These are phyloP conservation scores for Hippocampus comes DNA, from an alignment of 2,113 vertebrate genomes.

Conservation along the genomic window DNA sequence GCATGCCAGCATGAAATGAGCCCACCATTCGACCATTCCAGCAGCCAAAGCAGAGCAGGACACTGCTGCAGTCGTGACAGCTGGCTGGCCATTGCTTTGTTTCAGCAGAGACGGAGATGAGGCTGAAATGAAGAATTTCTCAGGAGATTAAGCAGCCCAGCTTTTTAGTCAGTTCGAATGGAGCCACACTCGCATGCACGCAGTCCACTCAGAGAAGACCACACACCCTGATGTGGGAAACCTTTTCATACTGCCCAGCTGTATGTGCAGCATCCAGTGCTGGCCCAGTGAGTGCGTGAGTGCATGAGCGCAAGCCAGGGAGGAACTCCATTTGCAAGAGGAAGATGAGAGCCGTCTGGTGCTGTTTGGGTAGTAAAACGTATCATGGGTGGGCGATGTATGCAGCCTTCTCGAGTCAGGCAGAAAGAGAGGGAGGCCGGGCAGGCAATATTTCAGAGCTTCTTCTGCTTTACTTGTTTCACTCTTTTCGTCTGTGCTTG, in stretches of 20 bases:
- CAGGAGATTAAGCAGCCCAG: slow-evolving; percentile 21
- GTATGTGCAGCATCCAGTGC: slow-evolving; percentile 45
- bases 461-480: slow-evolving; percentile 12
- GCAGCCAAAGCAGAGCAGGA: slow-evolving; percentile 81
- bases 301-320: slow-evolving; percentile 30
- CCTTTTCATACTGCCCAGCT: slow-evolving; percentile 38
- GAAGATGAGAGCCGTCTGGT: slow-evolving; percentile 26
- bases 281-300: slow-evolving; percentile 11
- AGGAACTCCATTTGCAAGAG: slow-evolving; percentile 24
- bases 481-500: slow-evolving; percentile 7
- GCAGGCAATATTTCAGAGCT: slow-evolving; percentile 27
- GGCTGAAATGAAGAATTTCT: slow-evolving; percentile 34
- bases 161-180: slow-evolving; percentile 18
- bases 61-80: slow-evolving; percentile 69
- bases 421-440: slow-evolving; percentile 23
- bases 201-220: slow-evolving; percentile 24
- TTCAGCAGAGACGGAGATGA: slow-evolving; percentile 25
- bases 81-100: slow-evolving; percentile 55
- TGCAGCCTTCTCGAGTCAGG: slow-evolving; percentile 28
- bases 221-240: slow-evolving; percentile 59
- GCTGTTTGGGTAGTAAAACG: slow-evolving; percentile 44
- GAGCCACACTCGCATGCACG: slow-evolving; percentile 16
- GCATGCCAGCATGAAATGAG: slow-evolving; percentile 64
- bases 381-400: slow-evolving; percentile 44
- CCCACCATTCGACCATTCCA: slow-evolving; percentile 83